Base-by-base conservation (phyloP, 2,888 invertebrate genomes). In the Eudemis profundana region DNA sequence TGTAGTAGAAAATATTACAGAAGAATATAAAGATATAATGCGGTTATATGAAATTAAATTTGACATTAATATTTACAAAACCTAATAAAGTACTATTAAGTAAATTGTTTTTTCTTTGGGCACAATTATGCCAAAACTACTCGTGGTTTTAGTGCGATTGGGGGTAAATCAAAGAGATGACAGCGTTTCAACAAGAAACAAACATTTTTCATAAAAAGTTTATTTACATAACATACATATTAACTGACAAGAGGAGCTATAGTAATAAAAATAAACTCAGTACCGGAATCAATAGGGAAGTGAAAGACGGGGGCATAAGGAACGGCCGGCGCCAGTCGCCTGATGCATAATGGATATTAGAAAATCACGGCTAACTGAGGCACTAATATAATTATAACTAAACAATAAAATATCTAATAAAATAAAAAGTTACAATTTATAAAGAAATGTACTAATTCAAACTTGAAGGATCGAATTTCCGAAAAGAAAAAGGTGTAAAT, bases 201-300 rank as follows among this genome's bases (percentile, higher is more conserved):
- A n/a, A n/a, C n/a, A n/a, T 82, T 82, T 81, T 78, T 81, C 79
- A 81, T 81, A 82, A 83, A 88, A 86, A 86, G 83, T 89, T 87
- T 90, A 90, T 90, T 90, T 90, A 90, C 89, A 89, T 89, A 88
- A 89, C 86, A 87, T 88, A 83, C 82, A 87, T 84, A 85, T 71
- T 79, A 87, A 87, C 85, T 83, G 84, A 88, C 82, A 86, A 84
- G 80, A 83, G 75, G 83, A 84, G 81, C 75, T 83, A 82, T 80
- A 84, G 77, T 81, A 79, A 78, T 75, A 76, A 80, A 64, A 84
- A 82, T 79, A 79, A 84, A 83, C 83, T 82, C 84, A 82, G 84
- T 77, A 85, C 84, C 82, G 74, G 75, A 79, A 74, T 78, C 74
- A 78, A 70, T 70, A 71, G 65, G 71, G 74, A 73, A 75, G 70